Base-by-base conservation (phyloP, 2,797 vertebrate species). In the Luscinia luscinia region DNA sequence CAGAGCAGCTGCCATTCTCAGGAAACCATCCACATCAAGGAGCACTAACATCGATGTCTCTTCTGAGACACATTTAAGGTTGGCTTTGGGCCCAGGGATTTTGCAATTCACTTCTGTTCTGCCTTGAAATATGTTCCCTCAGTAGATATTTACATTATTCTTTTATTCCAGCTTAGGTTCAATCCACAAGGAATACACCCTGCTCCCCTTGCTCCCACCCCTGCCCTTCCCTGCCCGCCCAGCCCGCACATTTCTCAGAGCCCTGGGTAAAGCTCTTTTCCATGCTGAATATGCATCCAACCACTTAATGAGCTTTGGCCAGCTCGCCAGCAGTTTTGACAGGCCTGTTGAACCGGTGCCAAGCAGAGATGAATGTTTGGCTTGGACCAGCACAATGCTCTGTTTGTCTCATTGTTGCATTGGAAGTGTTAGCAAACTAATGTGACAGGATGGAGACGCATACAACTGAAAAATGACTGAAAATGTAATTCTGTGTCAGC, bases 401-500 rank as follows among this genome's bases (percentile, higher is more conserved):
- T 95, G 96, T 97, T 97, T 97, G 97, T 97, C 96, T 97, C 96
- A 95, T 97, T 98, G 97, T 97, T 96, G 89, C 90, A 90, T 38
- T 95, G 93, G 94, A 97, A 97, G 96, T 97, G 95, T 97, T 97
- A 97, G 97, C 97, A 97, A 97, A 97, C 94, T 94, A 96, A 96
- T 86, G 94, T 95, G 95, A 96, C 97, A 95, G 94, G 94, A 95
- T 93, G 94, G 87, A 96, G 95, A 96, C 94, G 84, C 80, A 43
- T 2, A 73, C 74, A 90, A 68, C 94, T 94, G 96, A 96, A 96
- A 95, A 96, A 96, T 92, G 93, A 81, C 90, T 94, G 94, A 95
- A 97, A 97, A 97, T 96, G 91, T 93, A 95, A 95, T 96, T 96
- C 94, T 68, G 20, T 88, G 87, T 94, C 95, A 96, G 84, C 93